phyloP scores from a whole-genome alignment of 2,113 vertebrate species.

The Benthochromis sp. region DNA sequence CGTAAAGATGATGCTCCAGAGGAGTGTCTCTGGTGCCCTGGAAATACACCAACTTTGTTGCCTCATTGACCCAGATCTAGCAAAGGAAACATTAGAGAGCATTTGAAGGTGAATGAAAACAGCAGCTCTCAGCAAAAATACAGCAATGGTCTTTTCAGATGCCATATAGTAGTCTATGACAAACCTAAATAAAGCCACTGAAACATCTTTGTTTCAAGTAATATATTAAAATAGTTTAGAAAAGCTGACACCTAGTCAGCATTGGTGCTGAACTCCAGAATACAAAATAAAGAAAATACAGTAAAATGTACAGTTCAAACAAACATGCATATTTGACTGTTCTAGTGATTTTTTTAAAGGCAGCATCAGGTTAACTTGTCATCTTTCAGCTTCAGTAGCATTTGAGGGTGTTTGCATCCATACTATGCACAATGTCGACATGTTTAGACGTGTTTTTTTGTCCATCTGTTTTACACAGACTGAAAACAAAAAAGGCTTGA shows the following conservation, averaged over 20 bases:
- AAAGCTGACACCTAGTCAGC: background rate
- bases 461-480: background rate
- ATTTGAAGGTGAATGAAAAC: background rate
- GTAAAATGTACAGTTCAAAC: background rate
- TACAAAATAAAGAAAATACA: background rate
- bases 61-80: constrained; percentile 95
- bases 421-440: background rate
- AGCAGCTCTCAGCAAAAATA: background rate
- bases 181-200: background rate
- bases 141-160: background rate
- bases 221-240: background rate
- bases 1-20: constrained; percentile 92
- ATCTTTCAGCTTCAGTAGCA: background rate
- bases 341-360: background rate
- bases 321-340: background rate
- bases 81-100: background rate
- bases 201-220: background rate
- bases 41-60: constrained; percentile 88
- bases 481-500: background rate
- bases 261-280: background rate
- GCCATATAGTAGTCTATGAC: background rate
- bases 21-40: constrained; percentile 94
- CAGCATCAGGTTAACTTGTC: background rate
- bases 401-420: background rate
- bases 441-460: background rate